phyloP scores from a whole-genome alignment of 2,113 vertebrate species.

The Pelmatolapia mariae region DNA sequence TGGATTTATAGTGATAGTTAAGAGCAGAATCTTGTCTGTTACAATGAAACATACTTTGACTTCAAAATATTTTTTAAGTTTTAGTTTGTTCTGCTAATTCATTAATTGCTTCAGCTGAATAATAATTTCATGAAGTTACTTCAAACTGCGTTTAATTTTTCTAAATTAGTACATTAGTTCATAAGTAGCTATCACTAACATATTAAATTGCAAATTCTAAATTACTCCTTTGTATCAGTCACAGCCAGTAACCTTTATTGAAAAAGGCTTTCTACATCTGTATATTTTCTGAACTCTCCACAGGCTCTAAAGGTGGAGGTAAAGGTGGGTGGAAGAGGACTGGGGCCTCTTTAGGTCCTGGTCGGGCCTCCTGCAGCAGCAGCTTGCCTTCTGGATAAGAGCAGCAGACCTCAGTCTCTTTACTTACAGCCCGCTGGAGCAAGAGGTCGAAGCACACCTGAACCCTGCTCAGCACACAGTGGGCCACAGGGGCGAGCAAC shows the following conservation, averaged over 20 bases:
- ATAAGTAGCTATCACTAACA: not conserved
- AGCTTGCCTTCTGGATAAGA: conserved; percentile 41
- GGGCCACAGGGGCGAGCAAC: conserved; percentile 47
- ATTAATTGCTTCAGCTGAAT: not conserved
- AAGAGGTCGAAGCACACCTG: conserved; percentile 67
- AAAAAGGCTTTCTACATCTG: not conserved
- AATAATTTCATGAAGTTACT: not conserved
- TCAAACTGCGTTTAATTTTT: not conserved
- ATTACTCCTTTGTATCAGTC: not conserved
- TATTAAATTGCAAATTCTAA: not conserved
- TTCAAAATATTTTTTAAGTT: not conserved
- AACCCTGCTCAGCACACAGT: conserved; percentile 44
- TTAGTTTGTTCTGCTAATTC: not conserved
- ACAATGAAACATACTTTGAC: not conserved
- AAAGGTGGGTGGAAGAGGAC: not conserved
- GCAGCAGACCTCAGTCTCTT: conserved; percentile 56
- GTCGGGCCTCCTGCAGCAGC: conserved; percentile 34
- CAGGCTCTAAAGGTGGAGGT: not conserved
- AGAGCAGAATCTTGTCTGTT: not conserved
- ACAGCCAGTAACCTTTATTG: not conserved
- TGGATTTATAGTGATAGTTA: not conserved
- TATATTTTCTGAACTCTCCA: not conserved
- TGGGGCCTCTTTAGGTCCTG: conserved; percentile 11
- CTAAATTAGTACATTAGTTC: not conserved
- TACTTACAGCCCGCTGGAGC: conserved; percentile 66